Conservation (phyloP, 2,888 invertebrate genomes). For the Zeuzera pyrina region DNA sequence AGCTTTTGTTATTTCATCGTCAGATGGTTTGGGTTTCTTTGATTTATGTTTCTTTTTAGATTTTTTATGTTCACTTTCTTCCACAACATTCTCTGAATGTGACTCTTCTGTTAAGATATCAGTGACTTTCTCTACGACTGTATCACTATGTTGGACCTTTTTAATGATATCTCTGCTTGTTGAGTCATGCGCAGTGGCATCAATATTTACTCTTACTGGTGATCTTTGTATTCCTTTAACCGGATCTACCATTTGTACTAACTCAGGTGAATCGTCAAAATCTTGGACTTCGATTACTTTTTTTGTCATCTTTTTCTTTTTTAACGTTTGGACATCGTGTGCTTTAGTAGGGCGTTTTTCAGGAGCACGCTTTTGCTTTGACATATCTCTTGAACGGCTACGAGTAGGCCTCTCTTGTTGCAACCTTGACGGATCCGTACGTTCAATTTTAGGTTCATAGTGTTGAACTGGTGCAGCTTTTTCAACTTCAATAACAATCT, state of each 20-base stretch:
- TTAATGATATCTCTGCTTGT: slow-evolving; percentile 25
- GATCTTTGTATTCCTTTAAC: background rate
- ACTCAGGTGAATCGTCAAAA: slow-evolving; percentile 42
- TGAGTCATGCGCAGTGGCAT: background rate
- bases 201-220: background rate
- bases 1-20: slow-evolving; percentile 59
- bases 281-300: slow-evolving; percentile 58
- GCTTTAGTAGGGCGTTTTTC: slow-evolving; percentile 51
- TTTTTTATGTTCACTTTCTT: slow-evolving; percentile 36
- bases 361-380: slow-evolving; percentile 46
- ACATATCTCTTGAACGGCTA: slow-evolving; percentile 55
- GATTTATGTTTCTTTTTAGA: slow-evolving; percentile 50
- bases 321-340: slow-evolving; percentile 40
- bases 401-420: slow-evolving; percentile 29
- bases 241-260: slow-evolving; percentile 7
- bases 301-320: slow-evolving; percentile 51
- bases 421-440: slow-evolving; percentile 20
- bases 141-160: slow-evolving; percentile 43
- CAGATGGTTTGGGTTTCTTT: slow-evolving; percentile 42
- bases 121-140: slow-evolving; percentile 35
- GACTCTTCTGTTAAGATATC: slow-evolving; percentile 24
- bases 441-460: slow-evolving; percentile 28
- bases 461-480: slow-evolving; percentile 27
- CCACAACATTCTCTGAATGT: slow-evolving; percentile 17
- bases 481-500: slow-evolving; percentile 42